A percentile compares a stretch with the other conserved stretches of the same genome.
These are phyloP conservation scores for Volucella inflata DNA, from an alignment of 2,888 invertebrate species.

Conservation along the genomic window DNA sequence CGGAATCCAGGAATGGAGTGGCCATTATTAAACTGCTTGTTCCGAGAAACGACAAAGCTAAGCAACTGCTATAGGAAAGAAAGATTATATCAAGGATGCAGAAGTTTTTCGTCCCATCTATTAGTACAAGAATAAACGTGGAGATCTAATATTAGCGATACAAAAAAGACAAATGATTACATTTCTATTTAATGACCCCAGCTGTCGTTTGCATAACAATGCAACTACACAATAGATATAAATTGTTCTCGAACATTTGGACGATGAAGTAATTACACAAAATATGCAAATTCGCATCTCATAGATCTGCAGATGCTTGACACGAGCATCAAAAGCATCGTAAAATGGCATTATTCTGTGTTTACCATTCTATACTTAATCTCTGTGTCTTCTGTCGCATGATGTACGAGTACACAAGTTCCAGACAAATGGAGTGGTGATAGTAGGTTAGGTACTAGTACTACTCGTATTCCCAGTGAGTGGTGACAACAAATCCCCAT, in stretches of 20 bases:
- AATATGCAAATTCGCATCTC: slow-evolving; percentile 63
- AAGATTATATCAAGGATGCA: neutral
- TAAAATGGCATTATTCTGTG: slow-evolving; percentile 28
- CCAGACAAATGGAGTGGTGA: slow-evolving; percentile 29
- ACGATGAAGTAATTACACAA: slow-evolving; percentile 69
- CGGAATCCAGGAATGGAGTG: too few relatives aligned
- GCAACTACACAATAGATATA: slow-evolving; percentile 23
- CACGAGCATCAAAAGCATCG: slow-evolving; percentile 57
- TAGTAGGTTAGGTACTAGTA: neutral
- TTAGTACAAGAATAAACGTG: too few relatives aligned
- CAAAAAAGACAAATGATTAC: slow-evolving; percentile 9
- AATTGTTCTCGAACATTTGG: slow-evolving; percentile 37
- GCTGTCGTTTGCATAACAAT: slow-evolving; percentile 10
- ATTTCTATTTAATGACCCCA: slow-evolving; percentile 45
- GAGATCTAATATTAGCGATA: too few relatives aligned
- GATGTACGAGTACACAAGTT: slow-evolving; percentile 21
- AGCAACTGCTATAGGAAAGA: too few relatives aligned
- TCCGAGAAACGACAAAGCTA: too few relatives aligned
- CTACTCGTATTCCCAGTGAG: neutral
- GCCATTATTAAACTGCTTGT: too few relatives aligned
- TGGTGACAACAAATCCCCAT: slow-evolving; percentile 70
- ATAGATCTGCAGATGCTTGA: slow-evolving; percentile 44
- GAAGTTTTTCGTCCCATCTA: slow-evolving; percentile 42
- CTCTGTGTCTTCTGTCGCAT: slow-evolving; percentile 11
- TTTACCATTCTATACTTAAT: neutral